Conservation (phyloP, 2,113 vertebrate genomes). For the Alethe diademata region DNA sequence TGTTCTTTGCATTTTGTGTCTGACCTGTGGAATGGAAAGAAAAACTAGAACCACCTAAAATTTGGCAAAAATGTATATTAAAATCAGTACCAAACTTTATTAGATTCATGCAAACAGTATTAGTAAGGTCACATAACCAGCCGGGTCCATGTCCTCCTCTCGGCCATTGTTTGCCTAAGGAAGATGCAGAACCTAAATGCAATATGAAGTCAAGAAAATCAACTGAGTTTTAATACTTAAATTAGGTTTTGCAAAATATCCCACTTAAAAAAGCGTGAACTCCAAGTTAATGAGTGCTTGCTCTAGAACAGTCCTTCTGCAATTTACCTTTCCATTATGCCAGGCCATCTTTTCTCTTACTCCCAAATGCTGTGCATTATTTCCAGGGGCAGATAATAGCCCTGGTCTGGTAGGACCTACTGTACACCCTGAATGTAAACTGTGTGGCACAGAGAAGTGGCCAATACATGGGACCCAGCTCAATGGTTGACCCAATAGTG, state of each 20-base stretch:
- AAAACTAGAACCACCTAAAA: neutral
- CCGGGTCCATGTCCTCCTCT: neutral
- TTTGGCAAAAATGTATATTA: neutral
- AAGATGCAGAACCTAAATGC: neutral
- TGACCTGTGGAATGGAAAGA: neutral
- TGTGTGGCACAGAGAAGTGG: neutral
- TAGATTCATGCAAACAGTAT: neutral
- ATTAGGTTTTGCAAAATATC: neutral
- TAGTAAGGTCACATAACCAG: neutral
- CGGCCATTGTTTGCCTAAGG: neutral
- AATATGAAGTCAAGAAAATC: neutral
- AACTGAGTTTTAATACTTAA: neutral
- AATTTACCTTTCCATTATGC: neutral
- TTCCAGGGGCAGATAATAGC: neutral
- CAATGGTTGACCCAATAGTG: neutral
- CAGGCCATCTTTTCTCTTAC: neutral
- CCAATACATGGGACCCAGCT: neutral
- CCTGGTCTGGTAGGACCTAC: neutral
- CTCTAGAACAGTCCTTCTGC: neutral
- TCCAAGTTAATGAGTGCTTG: neutral
- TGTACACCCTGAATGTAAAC: neutral
- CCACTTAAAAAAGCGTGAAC: neutral
- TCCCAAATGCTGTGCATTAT: neutral
- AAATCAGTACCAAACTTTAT: neutral
- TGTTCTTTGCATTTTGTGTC: neutral